Evolutionary conservation across 1,140 invertebrate species (phyloP).

Genomic region (Hydropsyche tenuis): DNA sequence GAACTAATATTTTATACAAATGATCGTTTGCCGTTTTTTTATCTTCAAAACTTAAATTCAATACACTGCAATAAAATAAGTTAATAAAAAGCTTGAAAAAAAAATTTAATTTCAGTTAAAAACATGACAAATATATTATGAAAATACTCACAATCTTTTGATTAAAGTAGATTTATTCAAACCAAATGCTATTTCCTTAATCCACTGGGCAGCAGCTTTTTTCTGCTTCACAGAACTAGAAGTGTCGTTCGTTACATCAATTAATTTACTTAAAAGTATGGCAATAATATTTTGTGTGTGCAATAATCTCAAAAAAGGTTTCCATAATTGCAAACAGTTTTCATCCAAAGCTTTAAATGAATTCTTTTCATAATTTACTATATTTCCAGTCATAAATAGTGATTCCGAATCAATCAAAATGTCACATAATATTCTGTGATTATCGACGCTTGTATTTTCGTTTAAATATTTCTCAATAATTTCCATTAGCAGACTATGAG

Average conservation of each 20-base stretch:
- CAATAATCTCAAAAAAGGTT: slow-evolving; percentile 61
- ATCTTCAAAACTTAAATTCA: not conserved
- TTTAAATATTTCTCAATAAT: slow-evolving; percentile 28
- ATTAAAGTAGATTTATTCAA: slow-evolving; percentile 53
- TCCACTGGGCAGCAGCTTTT: slow-evolving; percentile 63
- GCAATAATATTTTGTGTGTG: slow-evolving; percentile 62
- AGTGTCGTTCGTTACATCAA: slow-evolving; percentile 57
- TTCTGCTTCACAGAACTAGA: slow-evolving; percentile 54
- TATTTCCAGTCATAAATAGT: slow-evolving; percentile 55
- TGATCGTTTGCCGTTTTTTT: not conserved
- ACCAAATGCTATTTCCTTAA: slow-evolving; percentile 60
- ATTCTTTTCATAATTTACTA: slow-evolving; percentile 51
- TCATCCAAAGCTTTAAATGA: slow-evolving; percentile 38
- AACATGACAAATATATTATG: not conserved
- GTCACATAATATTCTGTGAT: slow-evolving; percentile 43
- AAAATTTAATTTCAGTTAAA: not conserved
- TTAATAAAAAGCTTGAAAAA: not conserved
- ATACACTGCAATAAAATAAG: slow-evolving; percentile 7
- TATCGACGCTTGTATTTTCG: not conserved
- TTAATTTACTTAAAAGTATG: slow-evolving; percentile 59
- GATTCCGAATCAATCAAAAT: slow-evolving; percentile 55
- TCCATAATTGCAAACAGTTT: slow-evolving; percentile 59
- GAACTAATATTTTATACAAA: not conserved
- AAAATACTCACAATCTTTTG: slow-evolving; percentile 10
- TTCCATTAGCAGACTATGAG: slow-evolving; percentile 8